These are phyloP conservation scores for Chionis minor DNA, from an alignment of 2,113 vertebrate genomes.

Conservation along the genomic window DNA sequence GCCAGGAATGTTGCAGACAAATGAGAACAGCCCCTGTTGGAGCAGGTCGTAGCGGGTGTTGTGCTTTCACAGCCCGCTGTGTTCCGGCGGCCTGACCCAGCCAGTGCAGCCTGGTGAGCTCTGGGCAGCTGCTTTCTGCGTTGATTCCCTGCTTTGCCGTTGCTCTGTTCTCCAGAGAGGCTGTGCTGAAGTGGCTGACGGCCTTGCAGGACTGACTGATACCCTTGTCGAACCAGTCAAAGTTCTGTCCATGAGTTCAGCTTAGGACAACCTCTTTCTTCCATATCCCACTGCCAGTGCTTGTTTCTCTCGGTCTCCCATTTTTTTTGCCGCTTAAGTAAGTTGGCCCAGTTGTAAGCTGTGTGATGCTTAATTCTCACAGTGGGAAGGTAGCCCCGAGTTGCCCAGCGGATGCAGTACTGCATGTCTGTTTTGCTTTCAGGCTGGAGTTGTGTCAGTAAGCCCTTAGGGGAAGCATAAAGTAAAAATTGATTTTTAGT, in stretches of 20 bases:
- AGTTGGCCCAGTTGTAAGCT: background rate
- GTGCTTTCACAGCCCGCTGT: accelerated
- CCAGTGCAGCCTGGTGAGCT: accelerated
- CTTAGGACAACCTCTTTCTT: background rate
- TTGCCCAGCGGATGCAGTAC: background rate
- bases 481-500: slow-evolving; percentile 42
- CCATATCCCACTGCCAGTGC: background rate
- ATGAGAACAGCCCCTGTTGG: background rate
- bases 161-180: background rate
- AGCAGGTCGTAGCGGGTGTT: accelerated
- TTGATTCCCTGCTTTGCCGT: background rate
- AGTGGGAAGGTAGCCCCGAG: background rate
- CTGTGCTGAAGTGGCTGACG: background rate
- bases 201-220: background rate
- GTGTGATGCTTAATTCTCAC: slow-evolving; percentile 8
- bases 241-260: background rate
- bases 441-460: background rate
- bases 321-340: background rate
- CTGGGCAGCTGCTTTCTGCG: background rate
- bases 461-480: background rate
- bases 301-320: background rate
- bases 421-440: slow-evolving; percentile 12
- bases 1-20: accelerated
- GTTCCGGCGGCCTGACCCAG: background rate
- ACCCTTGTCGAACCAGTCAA: background rate